These are phyloP conservation scores for Conus canariensis DNA, from an alignment of 2,888 invertebrate genomes.

Conservation along the genomic window DNA sequence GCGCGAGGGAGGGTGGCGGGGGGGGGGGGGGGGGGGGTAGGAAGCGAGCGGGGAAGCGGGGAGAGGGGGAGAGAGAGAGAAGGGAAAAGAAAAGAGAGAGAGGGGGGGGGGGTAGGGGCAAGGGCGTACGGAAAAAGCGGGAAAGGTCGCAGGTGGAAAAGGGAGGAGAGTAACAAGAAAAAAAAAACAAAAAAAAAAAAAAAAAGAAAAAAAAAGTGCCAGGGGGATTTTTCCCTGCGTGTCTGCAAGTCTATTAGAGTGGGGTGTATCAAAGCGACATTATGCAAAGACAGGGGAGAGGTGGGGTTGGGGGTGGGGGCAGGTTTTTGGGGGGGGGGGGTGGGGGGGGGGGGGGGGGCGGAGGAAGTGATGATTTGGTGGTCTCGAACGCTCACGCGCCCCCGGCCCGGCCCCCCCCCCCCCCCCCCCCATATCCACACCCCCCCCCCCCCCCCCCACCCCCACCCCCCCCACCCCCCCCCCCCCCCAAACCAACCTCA, in stretches of 20 bases:
- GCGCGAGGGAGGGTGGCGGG: background rate
- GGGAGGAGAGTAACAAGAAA: background rate
- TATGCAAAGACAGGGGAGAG: constrained; percentile 23
- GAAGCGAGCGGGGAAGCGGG: background rate
- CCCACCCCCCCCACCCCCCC: background rate
- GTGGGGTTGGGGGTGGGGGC: too few species aligned
- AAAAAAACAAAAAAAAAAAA: background rate
- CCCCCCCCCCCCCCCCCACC: too few species aligned
- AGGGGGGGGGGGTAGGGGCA: background rate
- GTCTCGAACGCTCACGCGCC: constrained; percentile 9
- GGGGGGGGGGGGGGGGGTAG: too few species aligned
- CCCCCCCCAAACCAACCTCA: background rate
- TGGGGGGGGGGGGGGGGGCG: background rate
- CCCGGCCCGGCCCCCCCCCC: background rate
- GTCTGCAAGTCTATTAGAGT: constrained; percentile 31
- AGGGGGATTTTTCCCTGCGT: background rate
- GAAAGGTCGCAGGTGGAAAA: background rate
- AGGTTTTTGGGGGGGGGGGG: background rate
- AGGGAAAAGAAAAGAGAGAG: too few species aligned
- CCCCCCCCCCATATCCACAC: background rate
- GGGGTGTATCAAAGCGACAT: constrained; percentile 28
- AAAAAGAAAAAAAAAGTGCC: background rate
- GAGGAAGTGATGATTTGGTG: constrained; percentile 17
- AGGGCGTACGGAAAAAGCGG: background rate
- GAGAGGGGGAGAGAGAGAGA: background rate